Evolutionary conservation across 2,113 vertebrate species (phyloP), one percentile per base, ranked within the genome.

Genomic region (Saguinus midas): DNA sequence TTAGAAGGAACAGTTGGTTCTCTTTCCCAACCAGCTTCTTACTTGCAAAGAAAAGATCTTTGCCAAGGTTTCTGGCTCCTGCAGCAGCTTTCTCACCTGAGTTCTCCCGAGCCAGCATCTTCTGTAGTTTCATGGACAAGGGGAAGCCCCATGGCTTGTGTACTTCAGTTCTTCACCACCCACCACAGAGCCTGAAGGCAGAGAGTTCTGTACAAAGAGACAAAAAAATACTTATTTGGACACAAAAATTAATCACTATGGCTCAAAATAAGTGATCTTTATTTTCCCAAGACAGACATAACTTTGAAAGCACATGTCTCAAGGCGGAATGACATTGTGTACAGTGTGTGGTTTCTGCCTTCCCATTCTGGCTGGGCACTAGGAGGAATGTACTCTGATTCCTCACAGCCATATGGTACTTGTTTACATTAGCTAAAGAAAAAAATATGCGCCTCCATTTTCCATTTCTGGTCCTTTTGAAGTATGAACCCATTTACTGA

Each of bases 281-380:
- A 12, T 57, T 89, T 97, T 96, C 64, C 23, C 43, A 94, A 86
- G 78, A 50, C 29, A 95, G 32, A 83, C 29, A 14, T 76, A 37
- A 27, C 68, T 50, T 94, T 90, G 35, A 95, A 90, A 87, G 52
- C 80, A 78, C 25, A 29, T 75, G 35, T 68, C 52, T 85, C 48
- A 58, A 48, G 75, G 52, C 45, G 40, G 11, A 82, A 90, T 78
- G 57, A 55, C 86, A 78, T 25, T 87, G n/a, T 90, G 40, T 64
- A 37, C 40, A n/a, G 27, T 87, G 5, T 79, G 29, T 83, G 81
- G 50, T 81, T 93, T 90, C 85, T 93, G n/a, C 17, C 75, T 75
- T 83, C 70, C 37, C 86, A 55, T 40, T 81, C 61, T 14, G 68
- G 57, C 35, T 83, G 57, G 83, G 66, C 93, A 83, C 55, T 57